Base-by-base conservation (phyloP, 2,113 vertebrate genomes). In the Gadus chalcogrammus region DNA sequence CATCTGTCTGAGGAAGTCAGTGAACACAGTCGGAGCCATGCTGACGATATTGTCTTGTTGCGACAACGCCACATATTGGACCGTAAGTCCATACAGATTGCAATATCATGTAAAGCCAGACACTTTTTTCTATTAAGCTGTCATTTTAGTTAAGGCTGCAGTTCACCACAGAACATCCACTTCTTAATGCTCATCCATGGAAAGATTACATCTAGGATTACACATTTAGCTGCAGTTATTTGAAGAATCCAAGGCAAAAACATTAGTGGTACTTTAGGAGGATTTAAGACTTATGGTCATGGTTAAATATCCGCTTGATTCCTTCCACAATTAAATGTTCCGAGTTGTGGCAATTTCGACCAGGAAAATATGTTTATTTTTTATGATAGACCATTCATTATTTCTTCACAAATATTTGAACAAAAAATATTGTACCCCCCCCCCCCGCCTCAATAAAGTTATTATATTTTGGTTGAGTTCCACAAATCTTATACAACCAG, bases 171-270 rank as follows among this genome's bases (percentile, higher is more conserved):
- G 82, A 84, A 73, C 81, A 82, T 86, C 74, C 80, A 85, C 88
- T 88, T 91, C 90, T 89, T 91, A 92, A 89, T 87, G 82, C 87
- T 77, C 83, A 72, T 89, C 87, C 86, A 89, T 85, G 77, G 88
- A 87, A 90, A 90, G 87, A 90, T 92, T 91, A 90, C 88, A 87
- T 86, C 72, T 80, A 79, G 91, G 91, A 92, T 92, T 93, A 92
- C 77, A 87, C 85, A 87, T 90, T 92, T 87, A 90, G 85, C 87
- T 82, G 84, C 88, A 86, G 85, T 90, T 83, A 87, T 89, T 85
- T 89, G 78, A 93, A 92, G 86, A 91, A 88, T 88, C 89, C 82
- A 76, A 78, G 77, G 80, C 9, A 48, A 81, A 88, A 89, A 90
- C 88, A 91, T 83, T 82, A 89, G 85, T 81, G 85, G 86, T 86